Evolutionary conservation across 35 echinoderm and acorn worm genomes (phyloP).

Genomic region (Apostichopus japonicus): DNA sequence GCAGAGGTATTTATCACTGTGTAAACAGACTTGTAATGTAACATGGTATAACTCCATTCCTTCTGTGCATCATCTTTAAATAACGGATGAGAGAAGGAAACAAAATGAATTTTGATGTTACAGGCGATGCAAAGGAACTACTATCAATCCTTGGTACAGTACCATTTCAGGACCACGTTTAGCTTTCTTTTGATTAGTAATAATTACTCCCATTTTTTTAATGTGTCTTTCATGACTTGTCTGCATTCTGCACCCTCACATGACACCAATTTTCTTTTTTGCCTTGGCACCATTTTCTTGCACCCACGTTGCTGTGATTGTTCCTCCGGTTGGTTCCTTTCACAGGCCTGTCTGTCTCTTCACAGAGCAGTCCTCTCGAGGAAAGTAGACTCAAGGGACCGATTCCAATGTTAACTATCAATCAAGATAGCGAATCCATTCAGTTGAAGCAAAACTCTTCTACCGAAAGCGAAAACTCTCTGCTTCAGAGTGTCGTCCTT

Average conservation of each 20-base stretch:
- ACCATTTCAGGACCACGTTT: no score
- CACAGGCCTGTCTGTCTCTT: conserved; percentile 38
- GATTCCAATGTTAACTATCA: not conserved
- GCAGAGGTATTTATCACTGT: no score
- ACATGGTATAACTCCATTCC: no score
- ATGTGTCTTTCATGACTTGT: no score
- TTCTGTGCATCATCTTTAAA: no score
- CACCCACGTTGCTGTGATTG: conserved; percentile 2
- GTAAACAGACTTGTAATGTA: no score
- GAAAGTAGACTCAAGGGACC: not conserved
- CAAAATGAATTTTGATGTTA: no score
- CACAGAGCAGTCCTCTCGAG: conserved; percentile 5
- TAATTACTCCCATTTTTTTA: no score
- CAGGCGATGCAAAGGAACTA: no score
- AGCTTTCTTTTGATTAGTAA: no score
- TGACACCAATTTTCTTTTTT: not conserved
- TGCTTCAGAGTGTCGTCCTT: conserved; percentile 2
- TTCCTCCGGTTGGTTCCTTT: conserved; percentile 33
- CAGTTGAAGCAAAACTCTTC: not conserved
- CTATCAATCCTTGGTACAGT: no score
- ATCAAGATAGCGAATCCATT: not conserved
- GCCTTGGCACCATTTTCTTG: not conserved
- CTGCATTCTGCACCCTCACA: not conserved
- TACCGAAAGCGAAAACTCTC: not conserved
- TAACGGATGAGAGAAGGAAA: no score